Evolutionary conservation across 2,888 invertebrate genomes (phyloP), one percentile per base, ranked within the genome.

Genomic region (Trachelus troglodyta): DNA sequence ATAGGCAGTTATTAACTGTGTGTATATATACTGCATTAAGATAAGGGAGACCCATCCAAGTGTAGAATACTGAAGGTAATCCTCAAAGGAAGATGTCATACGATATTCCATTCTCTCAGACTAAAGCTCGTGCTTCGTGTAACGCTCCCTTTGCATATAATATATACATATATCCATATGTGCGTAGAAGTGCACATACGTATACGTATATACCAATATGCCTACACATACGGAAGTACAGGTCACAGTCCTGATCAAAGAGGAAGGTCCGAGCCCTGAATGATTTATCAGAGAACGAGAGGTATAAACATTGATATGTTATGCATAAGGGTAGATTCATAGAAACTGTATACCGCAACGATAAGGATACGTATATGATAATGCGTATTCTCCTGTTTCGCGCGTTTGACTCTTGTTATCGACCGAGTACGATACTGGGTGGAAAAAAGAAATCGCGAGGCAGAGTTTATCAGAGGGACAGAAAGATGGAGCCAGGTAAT

Each of bases 31-130:
- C 40, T 81, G 79, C 79, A 79, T 75, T 76, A 74, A 71, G 77
- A 79, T 69, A 81, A 82, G 81, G 79, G 77, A 79, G 77, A 82
- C 81, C 77, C 77, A 73, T 69, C 35, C 75, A 56, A 76, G 31
- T 77, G 77, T 79, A 74, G 76, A 69, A 81, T 75, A 73, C 74
- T 56, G 76, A 77, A 77, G 80, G 81, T 81, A 84, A 84, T 84
- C 80, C 83, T 81, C 83, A 81, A 81, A 78, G 84, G 82, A 81
- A 79, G 77, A 76, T 76, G 80, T 77, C 76, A 75, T 78, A 79
- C 74, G 80, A 83, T 81, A 82, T 81, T 80, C 76, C 75, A 56
- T 74, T 75, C 34, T 77, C 74, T 69, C 30, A 4, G 11, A 37
- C 37, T 74, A 23, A 23, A 73, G 34, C 35, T 56, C 74, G 23